Evolutionary conservation across 2,797 vertebrate species (phyloP).

Genomic region (Lutjanus argentimaculatus): DNA sequence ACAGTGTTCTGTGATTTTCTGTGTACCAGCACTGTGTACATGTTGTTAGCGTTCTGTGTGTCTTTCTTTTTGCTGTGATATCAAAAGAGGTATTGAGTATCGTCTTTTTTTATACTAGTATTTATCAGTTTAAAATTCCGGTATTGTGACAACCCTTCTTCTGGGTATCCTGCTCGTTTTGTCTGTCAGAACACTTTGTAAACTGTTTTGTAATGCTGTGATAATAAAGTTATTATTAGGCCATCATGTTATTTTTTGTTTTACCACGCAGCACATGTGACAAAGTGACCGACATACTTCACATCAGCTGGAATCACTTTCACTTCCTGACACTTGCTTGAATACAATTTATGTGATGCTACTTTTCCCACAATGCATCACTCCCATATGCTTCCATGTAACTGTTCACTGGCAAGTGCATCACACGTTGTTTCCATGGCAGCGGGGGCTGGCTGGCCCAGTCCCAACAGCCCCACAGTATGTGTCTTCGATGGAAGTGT

Average conservation of each 20-base stretch:
- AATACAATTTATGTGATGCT: conserved; percentile 19
- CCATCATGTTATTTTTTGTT: background rate
- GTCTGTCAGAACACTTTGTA: too few relatives aligned
- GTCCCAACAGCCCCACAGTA: conserved; percentile 56
- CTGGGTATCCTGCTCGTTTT: too few relatives aligned
- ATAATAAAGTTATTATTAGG: too few relatives aligned
- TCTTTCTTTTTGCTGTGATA: too few relatives aligned
- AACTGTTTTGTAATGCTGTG: too few relatives aligned
- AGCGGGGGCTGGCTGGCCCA: conserved; percentile 57
- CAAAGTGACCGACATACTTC: background rate
- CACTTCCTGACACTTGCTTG: background rate
- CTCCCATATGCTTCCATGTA: conserved; percentile 33
- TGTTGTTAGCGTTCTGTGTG: too few relatives aligned
- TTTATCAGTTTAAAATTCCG: too few relatives aligned
- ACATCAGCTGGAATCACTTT: conserved; percentile 8
- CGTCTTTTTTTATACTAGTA: too few relatives aligned
- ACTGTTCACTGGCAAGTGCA: conserved; percentile 56
- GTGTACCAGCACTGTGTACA: too few relatives aligned
- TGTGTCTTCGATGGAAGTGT: conserved; percentile 39
- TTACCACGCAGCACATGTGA: background rate
- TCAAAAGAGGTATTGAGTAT: too few relatives aligned
- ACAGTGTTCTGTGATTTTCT: too few relatives aligned
- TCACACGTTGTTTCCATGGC: conserved; percentile 74
- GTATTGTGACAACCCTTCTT: too few relatives aligned
- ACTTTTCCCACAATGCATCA: conserved; percentile 48